Percentiles rank a stretch among this genome's conserved stretches.
Evolutionary conservation across 2,888 invertebrate species (phyloP).

Genomic region (Eudasyphora cyanicolor): DNA sequence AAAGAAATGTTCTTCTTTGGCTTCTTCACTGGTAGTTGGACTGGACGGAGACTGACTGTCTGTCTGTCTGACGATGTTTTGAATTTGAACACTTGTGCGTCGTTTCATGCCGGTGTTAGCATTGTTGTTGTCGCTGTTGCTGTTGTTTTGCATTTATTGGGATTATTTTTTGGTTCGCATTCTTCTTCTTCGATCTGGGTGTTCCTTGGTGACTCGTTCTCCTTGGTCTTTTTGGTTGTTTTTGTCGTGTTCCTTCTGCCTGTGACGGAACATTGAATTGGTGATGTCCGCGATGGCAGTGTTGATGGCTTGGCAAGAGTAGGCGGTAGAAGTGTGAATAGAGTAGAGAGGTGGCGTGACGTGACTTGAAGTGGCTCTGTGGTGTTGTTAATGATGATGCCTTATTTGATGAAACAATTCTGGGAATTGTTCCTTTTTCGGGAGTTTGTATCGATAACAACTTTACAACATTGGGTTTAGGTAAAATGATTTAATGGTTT

Average conservation of each 20-base stretch:
- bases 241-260: not conserved
- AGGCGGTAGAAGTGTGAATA: too few relatives aligned
- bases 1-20: constrained; percentile 20
- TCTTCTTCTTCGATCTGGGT: constrained; percentile 18
- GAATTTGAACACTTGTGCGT: constrained; percentile 64
- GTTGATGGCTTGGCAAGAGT: constrained; percentile 17
- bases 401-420: constrained; percentile 63
- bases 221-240: constrained; percentile 19
- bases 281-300: constrained; percentile 35
- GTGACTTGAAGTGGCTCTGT: not conserved
- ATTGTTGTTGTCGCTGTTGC: constrained; percentile 31
- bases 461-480: constrained; percentile 18
- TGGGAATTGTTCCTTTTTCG: constrained; percentile 43
- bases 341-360: not conserved
- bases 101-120: constrained; percentile 30
- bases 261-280: constrained; percentile 17
- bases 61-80: constrained; percentile 29
- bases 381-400: constrained; percentile 48
- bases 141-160: constrained; percentile 58
- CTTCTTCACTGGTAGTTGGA: not conserved
- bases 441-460: constrained; percentile 44
- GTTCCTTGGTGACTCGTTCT: too few relatives aligned
- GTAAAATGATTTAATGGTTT: constrained; percentile 8
- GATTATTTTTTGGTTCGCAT: constrained; percentile 49
- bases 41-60: too few relatives aligned